Evolutionary conservation across 1,140 invertebrate genomes (phyloP).

Genomic region (Bombus pascuorum): DNA sequence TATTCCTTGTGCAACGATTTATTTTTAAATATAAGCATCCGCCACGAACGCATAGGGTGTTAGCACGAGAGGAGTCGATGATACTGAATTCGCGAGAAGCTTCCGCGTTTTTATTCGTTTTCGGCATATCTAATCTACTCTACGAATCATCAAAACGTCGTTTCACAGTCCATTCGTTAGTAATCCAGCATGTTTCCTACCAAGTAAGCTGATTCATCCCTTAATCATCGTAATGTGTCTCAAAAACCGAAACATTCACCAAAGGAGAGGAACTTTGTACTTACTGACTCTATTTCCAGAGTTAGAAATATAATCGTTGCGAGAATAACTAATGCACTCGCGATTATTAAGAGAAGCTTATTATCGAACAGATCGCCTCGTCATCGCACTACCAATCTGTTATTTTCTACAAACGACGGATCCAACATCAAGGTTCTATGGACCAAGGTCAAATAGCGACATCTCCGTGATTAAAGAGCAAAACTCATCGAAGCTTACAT

Average conservation of each 20-base stretch:
- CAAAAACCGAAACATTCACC: no score
- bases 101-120: not conserved
- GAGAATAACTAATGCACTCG: no score
- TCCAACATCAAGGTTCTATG: not conserved
- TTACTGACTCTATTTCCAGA: not conserved
- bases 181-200: not conserved
- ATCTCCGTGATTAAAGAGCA: conserved; percentile 18
- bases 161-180: not conserved
- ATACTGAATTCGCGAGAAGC: not conserved
- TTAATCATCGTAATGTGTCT: conserved; percentile 6
- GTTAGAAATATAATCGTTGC: no score
- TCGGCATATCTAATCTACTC: not conserved
- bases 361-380: conserved; percentile 5
- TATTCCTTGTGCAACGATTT: conserved; percentile 43
- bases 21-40: not conserved
- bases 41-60: not conserved
- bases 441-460: conserved; percentile 4
- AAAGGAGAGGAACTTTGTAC: not conserved
- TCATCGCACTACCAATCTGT: conserved; percentile 18
- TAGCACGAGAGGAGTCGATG: not conserved
- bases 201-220: not conserved
- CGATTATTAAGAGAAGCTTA: not conserved
- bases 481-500: conserved; percentile 24
- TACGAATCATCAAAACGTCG: not conserved
- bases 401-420: conserved; percentile 19